Percentiles rank a stretch among this genome's conserved stretches.
Conservation (phyloP, 1,140 invertebrate genomes). For the Chrysoperla carnea region DNA sequence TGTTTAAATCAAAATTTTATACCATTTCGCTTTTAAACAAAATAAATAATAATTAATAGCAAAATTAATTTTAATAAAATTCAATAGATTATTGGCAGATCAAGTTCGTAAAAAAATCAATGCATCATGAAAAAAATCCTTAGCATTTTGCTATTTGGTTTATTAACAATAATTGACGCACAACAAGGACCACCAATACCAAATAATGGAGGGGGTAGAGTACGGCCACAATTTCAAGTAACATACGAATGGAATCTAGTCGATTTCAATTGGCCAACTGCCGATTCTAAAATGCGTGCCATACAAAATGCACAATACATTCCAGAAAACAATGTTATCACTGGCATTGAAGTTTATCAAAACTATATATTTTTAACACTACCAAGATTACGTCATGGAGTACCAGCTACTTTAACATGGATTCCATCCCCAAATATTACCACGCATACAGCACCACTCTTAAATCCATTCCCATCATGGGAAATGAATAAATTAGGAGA, state of each 20-base stretch:
- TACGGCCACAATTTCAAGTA: conserved; percentile 4
- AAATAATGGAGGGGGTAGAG: neutral
- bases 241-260: conserved; percentile 18
- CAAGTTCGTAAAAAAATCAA: too few species aligned
- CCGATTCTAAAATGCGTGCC: conserved; percentile 13
- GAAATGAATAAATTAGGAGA: conserved; percentile 36
- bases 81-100: too few species aligned
- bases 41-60: too few species aligned
- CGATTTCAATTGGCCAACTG: conserved; percentile 17
- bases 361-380: conserved; percentile 40
- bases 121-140: too few species aligned
- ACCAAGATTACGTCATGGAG: conserved; percentile 41
- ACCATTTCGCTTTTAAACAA: too few species aligned
- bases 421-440: conserved; percentile 26
- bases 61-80: too few species aligned
- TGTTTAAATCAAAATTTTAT: too few species aligned
- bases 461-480: conserved; percentile 50
- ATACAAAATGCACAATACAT: conserved; percentile 30
- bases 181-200: too few species aligned
- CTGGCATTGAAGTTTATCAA: conserved; percentile 42
- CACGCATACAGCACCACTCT: conserved; percentile 27
- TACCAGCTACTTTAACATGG: conserved; percentile 42
- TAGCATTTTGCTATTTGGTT: too few species aligned
- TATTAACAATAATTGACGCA: too few species aligned
- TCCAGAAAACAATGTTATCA: conserved; percentile 37